Percentiles rank a stretch among this genome's conserved stretches.
phyloP scores from a whole-genome alignment of 2,797 vertebrate genomes.

The Falco novaeseelandiae region DNA sequence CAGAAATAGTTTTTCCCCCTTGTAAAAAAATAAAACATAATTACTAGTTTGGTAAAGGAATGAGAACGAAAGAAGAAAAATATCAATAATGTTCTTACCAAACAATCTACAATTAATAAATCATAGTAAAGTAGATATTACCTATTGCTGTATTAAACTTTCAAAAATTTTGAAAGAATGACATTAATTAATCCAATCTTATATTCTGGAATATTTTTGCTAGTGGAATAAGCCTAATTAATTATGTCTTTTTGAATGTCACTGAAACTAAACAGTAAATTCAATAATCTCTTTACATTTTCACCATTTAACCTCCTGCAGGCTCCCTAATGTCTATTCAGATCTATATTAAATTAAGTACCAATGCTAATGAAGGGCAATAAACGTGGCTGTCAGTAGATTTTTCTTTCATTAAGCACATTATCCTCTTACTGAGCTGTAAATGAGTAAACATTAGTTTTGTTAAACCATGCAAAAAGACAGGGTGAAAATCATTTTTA shows the following conservation, averaged over 20 bases:
- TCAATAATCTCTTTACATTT: constrained; percentile 88
- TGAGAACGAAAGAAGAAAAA: background rate
- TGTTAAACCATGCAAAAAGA: constrained; percentile 83
- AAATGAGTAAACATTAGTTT: constrained; percentile 87
- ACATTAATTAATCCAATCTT: constrained; percentile 66
- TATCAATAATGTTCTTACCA: background rate
- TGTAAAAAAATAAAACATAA: background rate
- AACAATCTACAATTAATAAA: constrained; percentile 8
- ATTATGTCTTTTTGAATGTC: constrained; percentile 81
- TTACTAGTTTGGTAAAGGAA: background rate
- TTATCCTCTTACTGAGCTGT: constrained; percentile 86
- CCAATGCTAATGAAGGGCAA: constrained; percentile 87
- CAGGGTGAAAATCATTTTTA: constrained; percentile 78
- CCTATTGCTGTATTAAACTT: background rate
- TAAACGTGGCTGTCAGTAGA: constrained; percentile 86
- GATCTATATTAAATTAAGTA: constrained; percentile 89
- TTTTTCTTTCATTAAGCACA: constrained; percentile 89
- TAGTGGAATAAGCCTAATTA: constrained; percentile 77
- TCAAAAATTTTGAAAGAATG: constrained; percentile 11
- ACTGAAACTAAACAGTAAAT: constrained; percentile 84
- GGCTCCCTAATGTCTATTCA: constrained; percentile 88
- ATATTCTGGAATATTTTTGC: constrained; percentile 68
- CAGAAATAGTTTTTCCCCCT: background rate
- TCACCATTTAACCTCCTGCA: constrained; percentile 87
- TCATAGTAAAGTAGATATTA: background rate